phyloP scores from a whole-genome alignment of 2,888 invertebrate species.

The Iphiclides podalirius region DNA sequence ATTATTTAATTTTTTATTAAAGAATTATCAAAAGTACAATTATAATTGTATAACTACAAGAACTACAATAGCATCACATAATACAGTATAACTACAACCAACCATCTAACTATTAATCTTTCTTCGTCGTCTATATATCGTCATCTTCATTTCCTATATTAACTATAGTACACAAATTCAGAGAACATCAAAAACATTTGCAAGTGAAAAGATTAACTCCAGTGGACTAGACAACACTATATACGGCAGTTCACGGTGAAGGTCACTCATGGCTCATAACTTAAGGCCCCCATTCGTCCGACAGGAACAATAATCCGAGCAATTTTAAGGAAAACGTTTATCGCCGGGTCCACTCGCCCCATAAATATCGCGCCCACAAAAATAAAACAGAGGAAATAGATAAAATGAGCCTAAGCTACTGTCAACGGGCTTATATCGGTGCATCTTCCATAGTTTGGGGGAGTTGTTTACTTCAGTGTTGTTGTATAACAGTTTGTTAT shows the following conservation, averaged over 20 bases:
- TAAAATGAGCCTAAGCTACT: conserved; percentile 64
- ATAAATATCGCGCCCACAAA: conserved; percentile 65
- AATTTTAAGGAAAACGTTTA: conserved; percentile 73
- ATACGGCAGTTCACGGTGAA: conserved; percentile 36
- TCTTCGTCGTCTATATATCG: no score
- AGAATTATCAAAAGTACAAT: no score
- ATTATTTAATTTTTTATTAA: no score
- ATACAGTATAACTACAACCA: no score
- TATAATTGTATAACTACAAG: no score
- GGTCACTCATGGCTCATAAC: conserved; percentile 66
- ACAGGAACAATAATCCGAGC: conserved; percentile 74
- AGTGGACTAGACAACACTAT: conserved; percentile 17
- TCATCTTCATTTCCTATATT: no score
- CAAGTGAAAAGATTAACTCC: conserved; percentile 7
- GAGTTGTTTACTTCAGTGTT: no score
- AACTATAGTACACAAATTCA: not conserved
- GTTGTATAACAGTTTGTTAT: no score
- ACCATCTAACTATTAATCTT: no score
- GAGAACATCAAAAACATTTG: not conserved
- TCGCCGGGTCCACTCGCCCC: conserved; percentile 69
- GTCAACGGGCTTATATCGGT: conserved; percentile 43
- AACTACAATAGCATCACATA: no score
- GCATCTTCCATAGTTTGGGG: conserved; percentile 42
- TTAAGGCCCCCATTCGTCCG: conserved; percentile 58
- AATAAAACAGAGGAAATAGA: conserved; percentile 72